phyloP scores from a whole-genome alignment of 2,113 vertebrate genomes.

The Leiothrix lutea region DNA sequence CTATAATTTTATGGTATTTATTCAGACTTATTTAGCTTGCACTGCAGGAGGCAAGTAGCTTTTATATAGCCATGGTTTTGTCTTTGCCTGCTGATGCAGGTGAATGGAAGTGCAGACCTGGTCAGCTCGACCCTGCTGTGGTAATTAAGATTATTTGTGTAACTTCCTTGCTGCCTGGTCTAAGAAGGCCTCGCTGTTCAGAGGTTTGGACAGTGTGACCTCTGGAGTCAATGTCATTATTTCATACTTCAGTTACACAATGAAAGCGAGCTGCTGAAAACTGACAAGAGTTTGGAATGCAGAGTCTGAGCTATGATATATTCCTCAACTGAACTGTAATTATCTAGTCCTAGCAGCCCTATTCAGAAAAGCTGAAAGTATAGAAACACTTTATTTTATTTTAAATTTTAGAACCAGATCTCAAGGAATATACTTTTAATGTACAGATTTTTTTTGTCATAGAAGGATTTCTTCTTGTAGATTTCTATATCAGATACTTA shows the following conservation, averaged over 20 bases:
- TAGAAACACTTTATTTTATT: background rate
- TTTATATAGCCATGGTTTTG: background rate
- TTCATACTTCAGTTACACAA: background rate
- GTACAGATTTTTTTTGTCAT: background rate
- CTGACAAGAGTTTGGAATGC: background rate
- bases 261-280: background rate
- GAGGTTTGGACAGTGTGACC: background rate
- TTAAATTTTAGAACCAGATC: background rate
- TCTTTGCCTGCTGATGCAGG: background rate
- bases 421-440: background rate
- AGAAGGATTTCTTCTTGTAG: background rate
- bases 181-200: background rate
- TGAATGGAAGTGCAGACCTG: background rate
- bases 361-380: background rate
- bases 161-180: background rate
- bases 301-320: background rate
- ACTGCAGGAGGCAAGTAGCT: background rate
- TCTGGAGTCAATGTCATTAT: background rate
- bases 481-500: background rate
- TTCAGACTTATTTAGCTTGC: background rate
- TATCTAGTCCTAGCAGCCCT: background rate
- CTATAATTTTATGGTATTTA: background rate
- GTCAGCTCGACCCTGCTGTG: background rate
- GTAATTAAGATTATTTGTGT: background rate
- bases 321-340: background rate